A percentile compares a stretch with the other conserved stretches of the same genome.
Evolutionary conservation across 2,888 invertebrate genomes (phyloP).

Genomic region (Molorchus minor): DNA sequence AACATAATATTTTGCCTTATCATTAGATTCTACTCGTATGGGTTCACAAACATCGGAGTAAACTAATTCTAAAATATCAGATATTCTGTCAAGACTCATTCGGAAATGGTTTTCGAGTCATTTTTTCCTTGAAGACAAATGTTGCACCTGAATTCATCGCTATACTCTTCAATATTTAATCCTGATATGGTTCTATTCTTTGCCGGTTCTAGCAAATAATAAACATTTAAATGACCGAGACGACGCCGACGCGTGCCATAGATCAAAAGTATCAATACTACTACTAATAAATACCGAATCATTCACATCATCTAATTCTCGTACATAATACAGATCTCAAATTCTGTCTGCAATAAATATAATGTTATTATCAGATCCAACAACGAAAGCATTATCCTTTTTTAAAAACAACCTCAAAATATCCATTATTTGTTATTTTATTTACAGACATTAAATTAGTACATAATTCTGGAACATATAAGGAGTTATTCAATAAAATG

Average conservation of each 20-base stretch:
- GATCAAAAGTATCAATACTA: background rate
- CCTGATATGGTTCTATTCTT: too few species aligned
- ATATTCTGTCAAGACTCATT: background rate
- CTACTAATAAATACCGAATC: background rate
- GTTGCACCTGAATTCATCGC: background rate
- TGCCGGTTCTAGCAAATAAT: background rate
- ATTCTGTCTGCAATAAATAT: slow-evolving; percentile 21
- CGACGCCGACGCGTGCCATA: slow-evolving; percentile 17
- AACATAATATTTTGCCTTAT: slow-evolving; percentile 38
- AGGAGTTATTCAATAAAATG: slow-evolving; percentile 13
- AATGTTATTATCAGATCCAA: slow-evolving; percentile 17
- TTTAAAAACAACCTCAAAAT: slow-evolving; percentile 24
- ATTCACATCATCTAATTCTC: background rate
- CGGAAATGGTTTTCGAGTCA: slow-evolving; percentile 11
- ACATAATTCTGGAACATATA: slow-evolving; percentile 28
- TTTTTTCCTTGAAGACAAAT: slow-evolving; percentile 15
- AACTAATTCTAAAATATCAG: background rate
- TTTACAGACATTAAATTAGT: slow-evolving; percentile 30
- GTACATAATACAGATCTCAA: slow-evolving; percentile 25
- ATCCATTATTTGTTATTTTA: slow-evolving; percentile 32
- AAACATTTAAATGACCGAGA: slow-evolving; percentile 11
- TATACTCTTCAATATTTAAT: background rate
- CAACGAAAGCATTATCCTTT: slow-evolving; percentile 24
- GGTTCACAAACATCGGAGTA: slow-evolving; percentile 31
- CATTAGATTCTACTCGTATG: slow-evolving; percentile 24